phyloP scores from a whole-genome alignment of 1,140 invertebrate species.

The Diuraphis noxia region DNA sequence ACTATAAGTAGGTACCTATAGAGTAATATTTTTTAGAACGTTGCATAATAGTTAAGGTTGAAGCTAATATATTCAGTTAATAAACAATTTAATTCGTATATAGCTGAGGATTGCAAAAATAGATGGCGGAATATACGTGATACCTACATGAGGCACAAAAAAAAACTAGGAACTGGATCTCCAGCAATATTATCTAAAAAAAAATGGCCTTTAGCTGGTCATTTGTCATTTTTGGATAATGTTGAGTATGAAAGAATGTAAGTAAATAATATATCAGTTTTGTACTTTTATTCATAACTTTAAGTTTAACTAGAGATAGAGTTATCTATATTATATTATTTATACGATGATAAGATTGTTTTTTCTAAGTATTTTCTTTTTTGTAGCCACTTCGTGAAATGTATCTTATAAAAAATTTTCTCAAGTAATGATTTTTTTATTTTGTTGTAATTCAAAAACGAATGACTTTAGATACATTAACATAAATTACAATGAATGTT shows the following conservation, averaged over 20 bases:
- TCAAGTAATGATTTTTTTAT: too few species aligned
- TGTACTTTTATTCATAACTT: neutral
- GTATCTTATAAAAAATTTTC: too few species aligned
- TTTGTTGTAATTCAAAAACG: too few species aligned
- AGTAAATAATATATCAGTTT: neutral
- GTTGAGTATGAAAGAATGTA: neutral
- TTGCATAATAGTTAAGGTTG: too few species aligned
- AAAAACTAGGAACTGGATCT: neutral
- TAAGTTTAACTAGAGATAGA: too few species aligned
- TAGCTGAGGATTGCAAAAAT: neutral
- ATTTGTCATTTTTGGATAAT: slow-evolving; percentile 13
- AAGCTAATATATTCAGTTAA: neutral
- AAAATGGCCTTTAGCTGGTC: neutral
- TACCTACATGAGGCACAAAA: neutral
- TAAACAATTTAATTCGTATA: neutral
- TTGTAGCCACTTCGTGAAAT: too few species aligned
- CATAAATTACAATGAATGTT: too few species aligned
- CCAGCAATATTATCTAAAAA: neutral
- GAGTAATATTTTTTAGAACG: too few species aligned
- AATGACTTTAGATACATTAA: too few species aligned
- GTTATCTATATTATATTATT: too few species aligned
- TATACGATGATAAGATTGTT: too few species aligned
- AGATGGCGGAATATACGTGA: slow-evolving; percentile 15
- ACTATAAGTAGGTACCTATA: neutral
- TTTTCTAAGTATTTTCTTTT: too few species aligned